These are phyloP conservation scores for Pterocles gutturalis DNA, from an alignment of 2,113 vertebrate species.

Conservation along the genomic window DNA sequence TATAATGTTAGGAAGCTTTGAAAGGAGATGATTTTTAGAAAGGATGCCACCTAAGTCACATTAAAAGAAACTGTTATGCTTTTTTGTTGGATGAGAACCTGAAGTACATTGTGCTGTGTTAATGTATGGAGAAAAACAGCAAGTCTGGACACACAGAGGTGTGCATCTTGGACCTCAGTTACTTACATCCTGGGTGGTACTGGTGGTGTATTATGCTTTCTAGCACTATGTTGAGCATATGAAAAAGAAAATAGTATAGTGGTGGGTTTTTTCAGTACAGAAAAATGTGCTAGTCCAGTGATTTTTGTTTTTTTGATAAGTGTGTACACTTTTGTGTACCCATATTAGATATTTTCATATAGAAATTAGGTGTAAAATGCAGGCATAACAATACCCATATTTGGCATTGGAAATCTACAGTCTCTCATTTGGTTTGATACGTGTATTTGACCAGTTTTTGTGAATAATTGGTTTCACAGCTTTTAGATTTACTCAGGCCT, in stretches of 20 bases:
- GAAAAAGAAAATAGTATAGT: not conserved
- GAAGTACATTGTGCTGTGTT: not conserved
- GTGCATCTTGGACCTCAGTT: conserved; percentile 19
- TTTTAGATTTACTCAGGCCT: not conserved
- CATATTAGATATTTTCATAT: not conserved
- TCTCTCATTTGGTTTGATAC: not conserved
- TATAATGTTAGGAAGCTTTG: not conserved
- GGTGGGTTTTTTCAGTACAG: not conserved
- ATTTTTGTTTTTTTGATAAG: not conserved
- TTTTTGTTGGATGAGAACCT: not conserved
- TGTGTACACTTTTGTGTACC: not conserved
- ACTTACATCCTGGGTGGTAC: conserved; percentile 13
- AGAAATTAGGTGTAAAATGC: not conserved
- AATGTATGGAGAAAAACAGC: not conserved
- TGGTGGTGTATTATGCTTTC: not conserved
- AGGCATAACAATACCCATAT: not conserved
- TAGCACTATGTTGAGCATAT: not conserved
- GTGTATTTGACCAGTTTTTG: not conserved
- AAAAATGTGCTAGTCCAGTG: not conserved
- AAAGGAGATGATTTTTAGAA: not conserved
- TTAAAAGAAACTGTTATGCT: not conserved
- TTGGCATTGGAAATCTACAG: not conserved
- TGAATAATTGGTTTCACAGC: not conserved
- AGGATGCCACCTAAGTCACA: not conserved
- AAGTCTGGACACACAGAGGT: conserved; percentile 6